Evolutionary conservation across 1,140 invertebrate genomes (phyloP).

Genomic region (Bursaphelenchus mucronatus): DNA sequence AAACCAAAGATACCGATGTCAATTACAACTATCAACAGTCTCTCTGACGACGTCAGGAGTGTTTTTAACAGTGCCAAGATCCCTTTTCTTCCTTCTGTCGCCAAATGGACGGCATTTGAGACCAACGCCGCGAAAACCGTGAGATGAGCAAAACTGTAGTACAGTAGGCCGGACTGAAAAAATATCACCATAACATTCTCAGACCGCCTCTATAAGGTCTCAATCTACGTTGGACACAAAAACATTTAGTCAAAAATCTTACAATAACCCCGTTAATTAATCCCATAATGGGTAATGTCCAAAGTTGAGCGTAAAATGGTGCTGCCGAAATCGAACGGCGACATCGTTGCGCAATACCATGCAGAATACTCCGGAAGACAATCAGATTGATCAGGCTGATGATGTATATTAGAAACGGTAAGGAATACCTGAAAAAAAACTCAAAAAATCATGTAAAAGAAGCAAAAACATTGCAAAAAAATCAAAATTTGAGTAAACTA

Average conservation of each 20-base stretch:
- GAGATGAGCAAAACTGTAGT: conserved; percentile 29
- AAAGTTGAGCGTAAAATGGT: conserved; percentile 83
- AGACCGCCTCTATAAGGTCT: not conserved
- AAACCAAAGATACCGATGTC: conserved; percentile 37
- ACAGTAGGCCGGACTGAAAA: conserved; percentile 38
- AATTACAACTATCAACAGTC: conserved; percentile 23
- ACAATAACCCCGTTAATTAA: conserved; percentile 82
- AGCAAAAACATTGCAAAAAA: no score
- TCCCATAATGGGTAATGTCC: conserved; percentile 84
- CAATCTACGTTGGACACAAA: conserved; percentile 67
- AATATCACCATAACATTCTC: conserved; percentile 2
- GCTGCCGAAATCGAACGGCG: conserved; percentile 69
- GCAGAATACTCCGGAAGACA: conserved; percentile 68
- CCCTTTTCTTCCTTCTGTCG: conserved; percentile 24
- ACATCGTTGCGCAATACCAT: conserved; percentile 67
- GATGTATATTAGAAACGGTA: conserved; percentile 86
- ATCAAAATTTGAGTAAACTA: no score
- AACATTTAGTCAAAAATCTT: conserved; percentile 67
- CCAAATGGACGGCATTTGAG: conserved; percentile 35
- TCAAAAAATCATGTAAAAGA: conserved; percentile 8
- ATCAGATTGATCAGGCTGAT: conserved; percentile 77
- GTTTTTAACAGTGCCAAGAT: conserved; percentile 27
- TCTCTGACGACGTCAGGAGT: conserved; percentile 21
- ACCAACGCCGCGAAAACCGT: conserved; percentile 21
- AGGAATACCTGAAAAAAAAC: conserved; percentile 78